These are phyloP conservation scores for Cephonodes hylas DNA, from an alignment of 2,888 invertebrate genomes.

Conservation along the genomic window DNA sequence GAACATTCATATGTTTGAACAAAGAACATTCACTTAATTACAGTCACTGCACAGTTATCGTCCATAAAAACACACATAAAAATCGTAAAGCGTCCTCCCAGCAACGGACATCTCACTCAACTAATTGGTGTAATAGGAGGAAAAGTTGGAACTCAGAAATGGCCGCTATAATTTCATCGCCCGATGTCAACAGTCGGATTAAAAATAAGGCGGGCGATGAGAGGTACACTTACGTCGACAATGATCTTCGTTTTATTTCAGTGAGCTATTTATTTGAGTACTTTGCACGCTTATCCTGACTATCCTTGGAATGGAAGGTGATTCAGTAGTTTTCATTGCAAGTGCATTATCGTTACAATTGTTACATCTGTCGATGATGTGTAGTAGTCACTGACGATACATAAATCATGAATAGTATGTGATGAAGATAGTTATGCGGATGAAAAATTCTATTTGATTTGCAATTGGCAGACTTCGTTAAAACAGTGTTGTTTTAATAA, in stretches of 20 bases:
- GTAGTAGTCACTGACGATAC: no score
- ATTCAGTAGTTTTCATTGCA: no score
- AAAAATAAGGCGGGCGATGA: conserved; percentile 77
- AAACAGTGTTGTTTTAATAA: no score
- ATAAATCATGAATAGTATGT: no score
- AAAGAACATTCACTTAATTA: conserved; percentile 1
- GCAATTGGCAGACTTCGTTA: no score
- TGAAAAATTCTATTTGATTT: no score
- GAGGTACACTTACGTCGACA: conserved; percentile 73
- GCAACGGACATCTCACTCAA: conserved; percentile 78
- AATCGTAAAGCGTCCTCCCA: conserved; percentile 60
- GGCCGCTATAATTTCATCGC: conserved; percentile 71
- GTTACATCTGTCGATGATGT: no score
- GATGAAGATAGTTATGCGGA: no score
- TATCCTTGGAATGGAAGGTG: neutral
- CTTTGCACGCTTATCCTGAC: neutral
- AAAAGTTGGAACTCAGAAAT: conserved; percentile 67
- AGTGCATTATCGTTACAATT: no score
- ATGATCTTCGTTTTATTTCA: conserved; percentile 69
- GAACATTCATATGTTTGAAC: neutral
- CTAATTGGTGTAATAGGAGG: conserved; percentile 78
- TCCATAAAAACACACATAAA: conserved; percentile 57
- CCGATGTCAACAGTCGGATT: conserved; percentile 62
- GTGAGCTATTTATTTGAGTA: conserved; percentile 29
- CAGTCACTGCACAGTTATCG: conserved; percentile 36